A percentile compares a stretch with the other conserved stretches of the same genome.
Conservation (phyloP, 2,113 vertebrate species). For the Grammomys surdaster region DNA sequence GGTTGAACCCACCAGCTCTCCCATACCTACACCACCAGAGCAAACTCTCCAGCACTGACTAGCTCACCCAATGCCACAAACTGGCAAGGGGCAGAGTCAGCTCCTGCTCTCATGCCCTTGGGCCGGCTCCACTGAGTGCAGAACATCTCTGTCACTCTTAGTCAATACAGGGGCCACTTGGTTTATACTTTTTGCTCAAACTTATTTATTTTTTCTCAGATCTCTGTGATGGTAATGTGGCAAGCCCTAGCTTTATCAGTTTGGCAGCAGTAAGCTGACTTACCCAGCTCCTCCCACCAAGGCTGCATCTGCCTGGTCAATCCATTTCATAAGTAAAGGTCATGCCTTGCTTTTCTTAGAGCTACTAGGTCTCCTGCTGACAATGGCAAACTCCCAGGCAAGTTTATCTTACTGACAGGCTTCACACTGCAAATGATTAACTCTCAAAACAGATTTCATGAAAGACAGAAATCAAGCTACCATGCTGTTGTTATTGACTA, state of each 20-base stretch:
- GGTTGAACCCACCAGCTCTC: neutral
- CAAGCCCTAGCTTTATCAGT: neutral
- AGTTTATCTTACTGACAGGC: neutral
- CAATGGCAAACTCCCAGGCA: neutral
- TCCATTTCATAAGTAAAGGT: neutral
- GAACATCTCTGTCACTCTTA: neutral
- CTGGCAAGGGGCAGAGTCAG: neutral
- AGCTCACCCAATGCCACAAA: neutral
- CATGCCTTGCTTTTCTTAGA: neutral
- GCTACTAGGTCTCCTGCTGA: neutral
- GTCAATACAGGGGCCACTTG: neutral
- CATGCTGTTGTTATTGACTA: neutral
- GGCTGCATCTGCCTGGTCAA: neutral
- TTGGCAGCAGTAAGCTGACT: neutral
- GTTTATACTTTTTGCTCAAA: neutral
- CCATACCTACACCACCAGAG: neutral
- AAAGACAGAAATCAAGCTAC: neutral
- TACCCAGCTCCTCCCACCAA: neutral
- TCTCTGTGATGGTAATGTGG: neutral
- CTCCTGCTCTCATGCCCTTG: neutral
- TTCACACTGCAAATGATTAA: neutral
- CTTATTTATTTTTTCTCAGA: neutral
- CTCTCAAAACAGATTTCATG: neutral
- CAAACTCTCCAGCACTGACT: neutral
- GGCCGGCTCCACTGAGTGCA: neutral